Percentiles rank a stretch among this genome's conserved stretches.
phyloP scores from a whole-genome alignment of 2,113 vertebrate species.

The Bos javanicus region DNA sequence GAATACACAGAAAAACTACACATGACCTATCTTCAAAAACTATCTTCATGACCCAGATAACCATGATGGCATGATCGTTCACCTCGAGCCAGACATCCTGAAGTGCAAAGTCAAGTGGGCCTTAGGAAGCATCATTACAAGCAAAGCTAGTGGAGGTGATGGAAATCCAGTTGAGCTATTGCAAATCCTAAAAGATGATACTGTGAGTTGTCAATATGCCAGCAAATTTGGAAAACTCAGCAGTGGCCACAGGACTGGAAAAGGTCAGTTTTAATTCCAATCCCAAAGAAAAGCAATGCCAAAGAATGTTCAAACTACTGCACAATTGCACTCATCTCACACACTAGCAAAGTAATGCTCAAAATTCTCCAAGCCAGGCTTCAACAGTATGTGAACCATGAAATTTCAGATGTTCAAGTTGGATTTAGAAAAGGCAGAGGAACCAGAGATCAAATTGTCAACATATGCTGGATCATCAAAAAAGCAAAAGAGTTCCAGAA shows the following conservation, averaged over 20 bases:
- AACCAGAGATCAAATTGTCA: not conserved
- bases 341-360: not conserved
- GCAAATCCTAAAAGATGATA: not conserved
- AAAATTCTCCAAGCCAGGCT: not conserved
- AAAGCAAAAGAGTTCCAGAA: not conserved
- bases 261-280: not conserved
- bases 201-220: not conserved
- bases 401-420: not conserved
- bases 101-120: not conserved
- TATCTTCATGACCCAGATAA: not conserved
- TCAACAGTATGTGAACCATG: accelerated
- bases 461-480: not conserved
- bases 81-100: not conserved
- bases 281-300: not conserved
- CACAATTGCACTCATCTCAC: not conserved
- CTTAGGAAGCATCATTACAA: not conserved
- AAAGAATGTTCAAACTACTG: not conserved
- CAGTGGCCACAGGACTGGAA: not conserved
- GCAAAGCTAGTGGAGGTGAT: not conserved
- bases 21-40: not conserved
- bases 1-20: not conserved
- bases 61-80: not conserved
- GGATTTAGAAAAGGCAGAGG: not conserved
- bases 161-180: not conserved
- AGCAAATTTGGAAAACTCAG: not conserved